These are phyloP conservation scores for Margaritifera margaritifera DNA, from an alignment of 2,888 invertebrate species.

Conservation along the genomic window DNA sequence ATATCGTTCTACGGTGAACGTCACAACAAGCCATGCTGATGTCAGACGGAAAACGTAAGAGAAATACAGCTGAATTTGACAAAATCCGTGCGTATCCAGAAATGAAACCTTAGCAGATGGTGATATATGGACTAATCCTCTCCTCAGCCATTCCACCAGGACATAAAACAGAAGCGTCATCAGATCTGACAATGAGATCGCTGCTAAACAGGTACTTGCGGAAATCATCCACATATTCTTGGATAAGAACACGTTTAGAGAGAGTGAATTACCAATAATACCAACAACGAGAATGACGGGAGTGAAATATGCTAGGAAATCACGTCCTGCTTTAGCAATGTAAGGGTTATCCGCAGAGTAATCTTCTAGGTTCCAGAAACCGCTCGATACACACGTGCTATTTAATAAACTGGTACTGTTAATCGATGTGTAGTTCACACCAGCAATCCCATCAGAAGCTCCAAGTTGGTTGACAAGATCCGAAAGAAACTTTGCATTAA, in stretches of 20 bases:
- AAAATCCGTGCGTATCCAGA: slow-evolving; percentile 55
- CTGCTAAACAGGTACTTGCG: slow-evolving; percentile 85
- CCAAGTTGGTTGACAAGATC: too few relatives aligned
- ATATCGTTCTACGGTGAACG: slow-evolving; percentile 67
- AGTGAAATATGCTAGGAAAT: slow-evolving; percentile 79
- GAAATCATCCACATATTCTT: slow-evolving; percentile 79
- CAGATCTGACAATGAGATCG: slow-evolving; percentile 85
- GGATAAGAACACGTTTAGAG: slow-evolving; percentile 85
- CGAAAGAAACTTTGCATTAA: too few relatives aligned
- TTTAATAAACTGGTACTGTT: too few relatives aligned
- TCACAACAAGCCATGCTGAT: slow-evolving; percentile 68
- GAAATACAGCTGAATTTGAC: slow-evolving; percentile 82
- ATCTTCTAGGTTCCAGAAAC: background rate
- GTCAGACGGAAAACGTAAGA: slow-evolving; percentile 72
- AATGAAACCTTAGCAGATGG: slow-evolving; percentile 33
- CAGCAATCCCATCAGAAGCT: too few relatives aligned
- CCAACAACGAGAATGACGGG: slow-evolving; percentile 84
- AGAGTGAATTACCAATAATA: slow-evolving; percentile 83
- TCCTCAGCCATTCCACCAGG: slow-evolving; percentile 65
- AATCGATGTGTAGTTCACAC: too few relatives aligned
- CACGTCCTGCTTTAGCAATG: slow-evolving; percentile 26
- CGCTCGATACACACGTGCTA: too few relatives aligned
- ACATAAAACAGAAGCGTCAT: slow-evolving; percentile 78
- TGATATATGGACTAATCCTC: slow-evolving; percentile 47
- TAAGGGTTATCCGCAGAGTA: slow-evolving; percentile 5